These are phyloP conservation scores for Eupeodes luniger DNA, from an alignment of 2,888 invertebrate species.

Conservation along the genomic window DNA sequence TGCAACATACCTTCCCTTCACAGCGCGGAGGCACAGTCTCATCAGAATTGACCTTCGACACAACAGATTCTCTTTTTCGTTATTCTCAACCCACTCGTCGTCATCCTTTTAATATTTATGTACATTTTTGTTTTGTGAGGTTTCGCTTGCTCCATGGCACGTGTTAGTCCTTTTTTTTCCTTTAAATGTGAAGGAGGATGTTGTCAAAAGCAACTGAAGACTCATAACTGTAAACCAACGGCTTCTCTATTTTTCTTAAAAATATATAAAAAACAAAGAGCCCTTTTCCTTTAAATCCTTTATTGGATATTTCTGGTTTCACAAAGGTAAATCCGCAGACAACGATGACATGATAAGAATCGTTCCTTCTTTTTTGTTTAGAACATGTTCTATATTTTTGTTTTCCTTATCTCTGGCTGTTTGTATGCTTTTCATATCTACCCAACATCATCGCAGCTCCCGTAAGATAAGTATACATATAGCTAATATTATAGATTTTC, in stretches of 20 bases:
- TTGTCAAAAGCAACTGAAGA: slow-evolving; percentile 47
- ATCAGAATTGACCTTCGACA: slow-evolving; percentile 71
- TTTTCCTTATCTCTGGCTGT: slow-evolving; percentile 60
- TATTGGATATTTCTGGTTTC: slow-evolving; percentile 3
- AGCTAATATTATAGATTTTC: neutral
- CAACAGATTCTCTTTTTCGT: slow-evolving; percentile 49
- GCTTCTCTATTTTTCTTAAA: slow-evolving; percentile 53
- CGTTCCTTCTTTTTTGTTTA: slow-evolving; percentile 39
- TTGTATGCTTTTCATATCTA: slow-evolving; percentile 51
- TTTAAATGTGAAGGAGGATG: neutral
- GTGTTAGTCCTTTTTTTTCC: slow-evolving; percentile 33
- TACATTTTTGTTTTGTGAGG: slow-evolving; percentile 11
- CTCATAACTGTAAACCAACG: slow-evolving; percentile 52
- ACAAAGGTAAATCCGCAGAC: slow-evolving; percentile 56
- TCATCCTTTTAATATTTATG: slow-evolving; percentile 12
- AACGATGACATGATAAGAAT: slow-evolving; percentile 57
- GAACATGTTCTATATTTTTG: neutral
- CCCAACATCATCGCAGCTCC: slow-evolving; percentile 1
- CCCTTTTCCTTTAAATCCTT: slow-evolving; percentile 43
- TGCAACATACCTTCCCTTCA: neutral
- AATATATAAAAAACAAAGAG: slow-evolving; percentile 66
- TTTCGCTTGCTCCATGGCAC: slow-evolving; percentile 18
- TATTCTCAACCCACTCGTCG: neutral
- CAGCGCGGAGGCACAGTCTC: slow-evolving; percentile 10
- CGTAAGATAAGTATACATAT: neutral